Conservation (phyloP, 2,797 vertebrate genomes). For the Megalops cyprinoides region DNA sequence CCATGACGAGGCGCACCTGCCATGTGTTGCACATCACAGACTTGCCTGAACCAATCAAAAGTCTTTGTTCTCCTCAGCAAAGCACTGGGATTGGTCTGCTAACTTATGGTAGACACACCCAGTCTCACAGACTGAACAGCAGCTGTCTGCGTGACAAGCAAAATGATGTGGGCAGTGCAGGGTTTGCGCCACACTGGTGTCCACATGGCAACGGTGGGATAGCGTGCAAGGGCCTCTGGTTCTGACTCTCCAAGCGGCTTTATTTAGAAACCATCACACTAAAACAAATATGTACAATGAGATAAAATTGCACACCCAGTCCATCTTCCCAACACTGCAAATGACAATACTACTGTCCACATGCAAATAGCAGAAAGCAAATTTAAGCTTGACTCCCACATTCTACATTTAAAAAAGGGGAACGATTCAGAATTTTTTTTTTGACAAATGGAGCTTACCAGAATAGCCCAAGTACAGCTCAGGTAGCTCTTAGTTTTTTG, state of each 20-base stretch:
- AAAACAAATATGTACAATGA: conserved; percentile 17
- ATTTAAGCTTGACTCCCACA: not conserved
- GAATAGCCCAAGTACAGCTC: not conserved
- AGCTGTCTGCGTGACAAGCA: not conserved
- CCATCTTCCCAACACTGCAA: conserved; percentile 1
- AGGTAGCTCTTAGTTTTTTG: not conserved
- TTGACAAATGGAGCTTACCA: not conserved
- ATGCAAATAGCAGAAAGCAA: not conserved
- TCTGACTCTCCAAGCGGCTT: not conserved
- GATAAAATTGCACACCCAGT: not conserved
- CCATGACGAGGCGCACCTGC: too few relatives aligned
- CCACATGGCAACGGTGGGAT: not conserved
- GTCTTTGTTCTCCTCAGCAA: too few relatives aligned
- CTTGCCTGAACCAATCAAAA: too few relatives aligned
- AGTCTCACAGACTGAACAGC: not conserved
- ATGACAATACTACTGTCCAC: not conserved
- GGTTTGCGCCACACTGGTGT: not conserved
- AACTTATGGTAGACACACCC: too few relatives aligned
- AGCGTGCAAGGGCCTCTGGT: too few relatives aligned
- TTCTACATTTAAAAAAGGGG: not conserved
- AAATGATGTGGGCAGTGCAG: not conserved
- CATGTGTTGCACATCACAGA: too few relatives aligned
- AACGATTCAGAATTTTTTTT: not conserved
- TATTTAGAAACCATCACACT: not conserved
- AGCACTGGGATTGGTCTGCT: too few relatives aligned